phyloP scores from a whole-genome alignment of 2,888 invertebrate species.

The Rosalia funebris region DNA sequence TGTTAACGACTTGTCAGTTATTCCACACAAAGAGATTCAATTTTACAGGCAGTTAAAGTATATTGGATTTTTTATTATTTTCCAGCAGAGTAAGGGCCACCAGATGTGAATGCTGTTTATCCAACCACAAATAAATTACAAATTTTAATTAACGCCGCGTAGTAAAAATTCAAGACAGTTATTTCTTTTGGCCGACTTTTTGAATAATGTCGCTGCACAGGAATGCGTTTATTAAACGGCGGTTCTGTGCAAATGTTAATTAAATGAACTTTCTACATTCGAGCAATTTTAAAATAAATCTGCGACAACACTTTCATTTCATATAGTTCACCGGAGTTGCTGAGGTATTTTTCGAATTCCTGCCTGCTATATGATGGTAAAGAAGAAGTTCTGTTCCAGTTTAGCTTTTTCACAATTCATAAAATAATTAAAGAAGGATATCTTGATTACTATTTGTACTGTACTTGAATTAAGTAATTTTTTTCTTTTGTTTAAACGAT shows the following conservation, averaged over 20 bases:
- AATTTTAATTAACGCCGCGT: conserved; percentile 4
- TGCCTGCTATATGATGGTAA: too few species aligned
- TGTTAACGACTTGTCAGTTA: conserved; percentile 13
- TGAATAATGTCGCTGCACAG: neutral
- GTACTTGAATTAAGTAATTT: too few species aligned
- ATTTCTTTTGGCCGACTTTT: neutral
- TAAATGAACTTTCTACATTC: too few species aligned
- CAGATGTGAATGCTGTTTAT: neutral
- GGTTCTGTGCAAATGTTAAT: neutral
- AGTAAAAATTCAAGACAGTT: neutral
- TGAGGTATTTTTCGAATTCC: too few species aligned
- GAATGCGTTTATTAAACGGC: neutral
- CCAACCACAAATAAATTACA: conserved; percentile 6
- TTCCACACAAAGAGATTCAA: conserved; percentile 8
- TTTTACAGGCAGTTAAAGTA: conserved; percentile 1
- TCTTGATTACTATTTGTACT: too few species aligned
- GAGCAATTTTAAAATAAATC: too few species aligned
- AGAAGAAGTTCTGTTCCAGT: too few species aligned
- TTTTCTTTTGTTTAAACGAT: too few species aligned
- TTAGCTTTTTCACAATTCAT: too few species aligned
- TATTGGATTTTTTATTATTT: conserved; percentile 15
- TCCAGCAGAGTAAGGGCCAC: neutral
- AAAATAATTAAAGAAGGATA: too few species aligned
- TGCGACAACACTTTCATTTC: too few species aligned
- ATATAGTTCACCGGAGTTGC: too few species aligned